These are phyloP conservation scores for Caenorhabditis uteleia DNA, from an alignment of 2,888 invertebrate genomes.

Conservation along the genomic window DNA sequence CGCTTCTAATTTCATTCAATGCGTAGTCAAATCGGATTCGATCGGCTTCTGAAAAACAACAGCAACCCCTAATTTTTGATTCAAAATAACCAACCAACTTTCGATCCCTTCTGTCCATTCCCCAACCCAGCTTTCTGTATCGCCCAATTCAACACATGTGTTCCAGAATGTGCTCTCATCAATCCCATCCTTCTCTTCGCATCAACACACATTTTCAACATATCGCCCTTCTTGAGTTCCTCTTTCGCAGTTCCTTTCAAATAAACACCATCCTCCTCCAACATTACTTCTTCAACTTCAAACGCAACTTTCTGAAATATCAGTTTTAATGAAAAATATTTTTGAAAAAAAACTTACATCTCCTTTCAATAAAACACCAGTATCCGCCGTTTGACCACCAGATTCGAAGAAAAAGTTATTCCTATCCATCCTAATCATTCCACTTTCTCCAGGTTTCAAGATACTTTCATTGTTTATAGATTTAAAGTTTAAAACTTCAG, in stretches of 20 bases:
- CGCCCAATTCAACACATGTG: constrained; percentile 46
- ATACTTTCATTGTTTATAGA: no score
- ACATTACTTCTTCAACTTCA: constrained; percentile 17
- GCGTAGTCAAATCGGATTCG: constrained; percentile 32
- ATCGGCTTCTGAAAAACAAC: constrained; percentile 18
- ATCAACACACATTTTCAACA: not conserved
- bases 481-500: no score
- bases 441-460: no score
- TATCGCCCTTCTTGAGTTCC: not conserved
- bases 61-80: not conserved
- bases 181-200: constrained; percentile 17
- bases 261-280: constrained; percentile 13
- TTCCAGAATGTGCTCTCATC: constrained; percentile 49
- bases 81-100: constrained; percentile 23
- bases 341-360: constrained; percentile 2
- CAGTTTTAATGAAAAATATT: not conserved
- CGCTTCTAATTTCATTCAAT: constrained; percentile 1
- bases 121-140: constrained; percentile 23
- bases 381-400: constrained; percentile 27
- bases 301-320: constrained; percentile 14
- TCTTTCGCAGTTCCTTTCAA: constrained; percentile 11
- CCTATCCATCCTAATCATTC: not conserved
- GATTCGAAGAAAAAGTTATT: constrained; percentile 10
- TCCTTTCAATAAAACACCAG: constrained; percentile 7
- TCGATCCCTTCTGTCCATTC: constrained; percentile 38